phyloP scores from a whole-genome alignment of 2,113 vertebrate species.

The Lepus europaeus region DNA sequence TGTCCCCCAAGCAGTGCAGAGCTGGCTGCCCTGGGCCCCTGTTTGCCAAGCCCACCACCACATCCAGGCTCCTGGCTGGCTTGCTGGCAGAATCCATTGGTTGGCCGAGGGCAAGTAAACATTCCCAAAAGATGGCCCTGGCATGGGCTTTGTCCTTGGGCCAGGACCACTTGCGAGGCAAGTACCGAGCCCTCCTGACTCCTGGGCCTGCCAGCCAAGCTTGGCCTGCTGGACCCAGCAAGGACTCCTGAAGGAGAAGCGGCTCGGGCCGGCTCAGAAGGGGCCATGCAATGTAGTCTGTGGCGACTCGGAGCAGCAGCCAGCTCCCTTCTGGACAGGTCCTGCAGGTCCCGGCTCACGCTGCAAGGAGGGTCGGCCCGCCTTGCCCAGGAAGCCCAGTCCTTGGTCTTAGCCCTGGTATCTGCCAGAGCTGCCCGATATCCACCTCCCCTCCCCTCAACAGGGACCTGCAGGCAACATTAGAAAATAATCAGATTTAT shows the following conservation, averaged over 20 bases:
- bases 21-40: too few species aligned
- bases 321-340: background rate
- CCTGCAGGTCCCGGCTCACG: background rate
- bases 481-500: constrained; percentile 90
- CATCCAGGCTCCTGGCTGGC: too few species aligned
- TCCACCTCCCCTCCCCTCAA: background rate
- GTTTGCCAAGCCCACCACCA: background rate
- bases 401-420: background rate
- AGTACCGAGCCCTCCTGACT: background rate
- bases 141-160: background rate
- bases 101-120: too few species aligned
- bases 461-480: constrained; percentile 68
- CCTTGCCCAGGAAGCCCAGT: background rate
- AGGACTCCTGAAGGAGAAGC: background rate
- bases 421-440: background rate
- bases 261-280: background rate
- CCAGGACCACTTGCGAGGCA: background rate
- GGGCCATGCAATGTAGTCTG: background rate
- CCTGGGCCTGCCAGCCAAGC: background rate
- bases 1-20: background rate
- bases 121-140: too few species aligned
- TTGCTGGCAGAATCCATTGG: too few species aligned
- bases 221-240: background rate
- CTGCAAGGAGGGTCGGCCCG: background rate
- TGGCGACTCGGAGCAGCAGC: background rate